Evolutionary conservation across 2,113 vertebrate species (phyloP).

Genomic region (Propithecus coquereli): DNA sequence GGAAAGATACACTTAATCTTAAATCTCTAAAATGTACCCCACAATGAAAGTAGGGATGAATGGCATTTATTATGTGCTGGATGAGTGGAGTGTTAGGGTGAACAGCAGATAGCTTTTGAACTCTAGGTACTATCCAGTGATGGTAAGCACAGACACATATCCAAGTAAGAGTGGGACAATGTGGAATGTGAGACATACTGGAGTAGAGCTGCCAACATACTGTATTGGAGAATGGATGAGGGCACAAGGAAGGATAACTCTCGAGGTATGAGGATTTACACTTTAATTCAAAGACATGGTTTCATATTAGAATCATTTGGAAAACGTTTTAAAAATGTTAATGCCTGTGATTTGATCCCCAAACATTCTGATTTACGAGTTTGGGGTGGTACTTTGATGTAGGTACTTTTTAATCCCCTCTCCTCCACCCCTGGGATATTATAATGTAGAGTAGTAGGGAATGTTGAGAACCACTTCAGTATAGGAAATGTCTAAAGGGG

Average conservation of each 20-base stretch:
- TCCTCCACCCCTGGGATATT: background rate
- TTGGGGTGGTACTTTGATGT: background rate
- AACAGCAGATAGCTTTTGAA: background rate
- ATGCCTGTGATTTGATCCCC: background rate
- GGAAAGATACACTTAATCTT: background rate
- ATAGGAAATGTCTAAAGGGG: background rate
- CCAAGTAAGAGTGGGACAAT: background rate
- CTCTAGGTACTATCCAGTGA: background rate
- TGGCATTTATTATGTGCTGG: background rate
- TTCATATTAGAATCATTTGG: background rate
- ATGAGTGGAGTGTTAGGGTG: background rate
- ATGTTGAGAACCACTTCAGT: background rate
- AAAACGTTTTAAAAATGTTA: background rate
- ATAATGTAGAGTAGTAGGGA: background rate
- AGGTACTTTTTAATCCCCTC: background rate
- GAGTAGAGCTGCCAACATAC: accelerated
- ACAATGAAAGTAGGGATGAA: background rate
- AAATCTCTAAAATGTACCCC: background rate
- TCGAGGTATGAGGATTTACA: background rate
- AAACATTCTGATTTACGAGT: background rate
- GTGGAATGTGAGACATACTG: background rate
- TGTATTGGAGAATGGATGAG: background rate
- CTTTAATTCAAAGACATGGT: background rate
- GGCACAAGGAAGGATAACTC: background rate
- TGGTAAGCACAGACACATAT: background rate